Base-by-base conservation (phyloP, 2,113 vertebrate genomes). In the Columba livia region DNA sequence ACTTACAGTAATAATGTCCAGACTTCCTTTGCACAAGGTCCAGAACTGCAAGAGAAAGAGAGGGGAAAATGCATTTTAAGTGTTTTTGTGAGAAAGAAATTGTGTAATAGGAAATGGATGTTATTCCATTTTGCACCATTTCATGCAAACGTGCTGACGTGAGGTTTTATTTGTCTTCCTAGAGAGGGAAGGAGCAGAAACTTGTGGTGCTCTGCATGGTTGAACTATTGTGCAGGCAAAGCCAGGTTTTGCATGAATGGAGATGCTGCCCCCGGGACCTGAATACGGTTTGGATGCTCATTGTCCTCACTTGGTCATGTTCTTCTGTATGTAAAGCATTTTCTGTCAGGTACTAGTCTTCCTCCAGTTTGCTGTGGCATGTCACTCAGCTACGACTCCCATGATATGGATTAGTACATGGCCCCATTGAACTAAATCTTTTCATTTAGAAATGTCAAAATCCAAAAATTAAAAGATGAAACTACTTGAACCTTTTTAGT, bases 101-200 rank as follows among this genome's bases (percentile, higher is more conserved):
- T 57, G 65, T 57, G 50, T 75, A 93, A 93, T 29, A n/a, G 83
- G 92, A 96, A 95, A 79, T 92, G 51, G 74, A 48, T 94, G 77
- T 23, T 78, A 28, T 58, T 61, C 31, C 58, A 20, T 57, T 94
- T 89, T 82, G 65, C 83, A 92, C 58, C 54, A 10, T 57, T 86
- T 54, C 65, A 48, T 65, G 54, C 10, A 44, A 72, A 72, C 34
- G 36, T 70, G 61, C 80, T 82, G 40, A 72, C 47, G 47, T 48
- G 57, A 88, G 60, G 17, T 26, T 92, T 84, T 58, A 7, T 85
- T 80, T 84, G 3, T 58, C 70, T 75, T 89, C 72, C 56, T 84
- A 44, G 16, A 53, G 48, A 87, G 31, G 21, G n/a, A 11, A 95
- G 24, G 26, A 48, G 26, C 21, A 58, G 60, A 79, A 88, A 82